Evolutionary conservation across 2,797 vertebrate genomes (phyloP).

Genomic region (Platyrinchus mystaceus): DNA sequence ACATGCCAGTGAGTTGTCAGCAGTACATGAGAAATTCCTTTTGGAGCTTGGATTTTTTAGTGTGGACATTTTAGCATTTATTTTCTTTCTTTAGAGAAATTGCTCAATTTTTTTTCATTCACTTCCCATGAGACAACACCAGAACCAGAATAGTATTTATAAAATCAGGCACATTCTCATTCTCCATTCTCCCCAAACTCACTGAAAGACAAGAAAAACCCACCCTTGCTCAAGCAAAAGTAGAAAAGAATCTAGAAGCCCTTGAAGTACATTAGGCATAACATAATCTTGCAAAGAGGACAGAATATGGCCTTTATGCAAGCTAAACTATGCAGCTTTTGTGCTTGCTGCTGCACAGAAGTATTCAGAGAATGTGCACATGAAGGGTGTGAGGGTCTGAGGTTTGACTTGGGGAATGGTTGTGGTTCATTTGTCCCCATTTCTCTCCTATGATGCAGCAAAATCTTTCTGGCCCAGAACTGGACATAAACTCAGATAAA

Average conservation of each 20-base stretch:
- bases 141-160: not conserved
- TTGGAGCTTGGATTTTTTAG: not conserved
- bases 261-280: not conserved
- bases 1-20: not conserved
- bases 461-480: not conserved
- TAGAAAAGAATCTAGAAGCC: not conserved
- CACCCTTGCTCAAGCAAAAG: not conserved
- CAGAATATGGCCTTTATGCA: not conserved
- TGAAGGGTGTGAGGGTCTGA: not conserved
- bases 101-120: not conserved
- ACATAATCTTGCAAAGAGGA: not conserved
- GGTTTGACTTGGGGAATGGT: not conserved
- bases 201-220: not conserved
- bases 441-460: not conserved
- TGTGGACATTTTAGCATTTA: not conserved
- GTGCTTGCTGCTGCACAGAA: not conserved
- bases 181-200: not conserved
- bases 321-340: not conserved
- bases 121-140: not conserved
- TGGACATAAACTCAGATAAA: not conserved
- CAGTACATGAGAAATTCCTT: not conserved
- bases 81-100: not conserved
- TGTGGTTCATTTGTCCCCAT: not conserved
- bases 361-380: too few species aligned
- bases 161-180: not conserved